Conservation (phyloP, 2,888 invertebrate genomes). For the Harpagoxenus sublaevis region DNA sequence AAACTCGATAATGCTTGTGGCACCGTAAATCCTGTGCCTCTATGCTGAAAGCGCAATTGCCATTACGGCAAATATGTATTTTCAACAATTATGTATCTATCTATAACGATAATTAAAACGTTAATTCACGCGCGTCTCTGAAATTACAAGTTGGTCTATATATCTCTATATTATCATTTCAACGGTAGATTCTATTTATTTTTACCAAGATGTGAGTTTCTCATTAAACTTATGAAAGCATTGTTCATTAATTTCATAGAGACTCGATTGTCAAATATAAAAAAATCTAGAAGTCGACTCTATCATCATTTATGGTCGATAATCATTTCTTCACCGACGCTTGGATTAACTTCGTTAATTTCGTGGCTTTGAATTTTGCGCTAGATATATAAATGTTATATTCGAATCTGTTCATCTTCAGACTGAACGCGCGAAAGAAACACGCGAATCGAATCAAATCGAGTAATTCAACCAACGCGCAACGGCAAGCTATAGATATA, state of each 20-base stretch:
- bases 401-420: neutral
- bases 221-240: neutral
- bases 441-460: neutral
- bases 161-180: neutral
- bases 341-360: neutral
- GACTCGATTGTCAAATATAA: neutral
- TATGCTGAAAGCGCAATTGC: neutral
- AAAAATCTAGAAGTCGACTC: neutral
- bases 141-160: neutral
- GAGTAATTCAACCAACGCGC: neutral
- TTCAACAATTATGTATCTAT: neutral
- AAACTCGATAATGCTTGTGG: constrained; percentile 13
- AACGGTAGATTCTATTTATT: neutral
- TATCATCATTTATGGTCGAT: neutral
- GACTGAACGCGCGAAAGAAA: neutral
- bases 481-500: neutral
- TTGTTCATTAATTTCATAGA: neutral
- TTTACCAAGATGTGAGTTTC: neutral
- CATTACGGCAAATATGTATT: neutral
- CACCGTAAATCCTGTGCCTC: neutral
- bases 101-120: neutral
- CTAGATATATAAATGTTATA: neutral
- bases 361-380: neutral
- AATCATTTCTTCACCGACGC: neutral
- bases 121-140: neutral